A percentile compares a stretch with the other conserved stretches of the same genome.
These are phyloP conservation scores for Rhinoraja longicauda DNA, from an alignment of 2,797 vertebrate genomes.

Conservation along the genomic window DNA sequence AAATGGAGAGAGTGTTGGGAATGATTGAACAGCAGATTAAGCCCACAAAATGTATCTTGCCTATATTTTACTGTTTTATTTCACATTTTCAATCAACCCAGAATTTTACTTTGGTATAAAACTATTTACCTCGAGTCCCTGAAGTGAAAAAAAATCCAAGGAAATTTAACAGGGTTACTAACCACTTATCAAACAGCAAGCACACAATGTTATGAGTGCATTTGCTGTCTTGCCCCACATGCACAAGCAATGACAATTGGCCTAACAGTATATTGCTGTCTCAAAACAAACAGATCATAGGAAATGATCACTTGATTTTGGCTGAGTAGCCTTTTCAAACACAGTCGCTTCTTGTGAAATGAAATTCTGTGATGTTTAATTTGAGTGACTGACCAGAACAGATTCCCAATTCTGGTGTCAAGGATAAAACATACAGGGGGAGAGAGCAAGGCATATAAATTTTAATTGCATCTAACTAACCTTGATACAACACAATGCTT, in stretches of 20 bases:
- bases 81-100: not conserved
- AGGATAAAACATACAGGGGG: not conserved
- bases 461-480: not conserved
- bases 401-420: not conserved
- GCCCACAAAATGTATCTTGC: not conserved
- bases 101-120: not conserved
- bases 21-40: not conserved
- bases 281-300: not conserved
- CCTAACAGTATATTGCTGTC: not conserved
- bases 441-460: not conserved
- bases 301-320: not conserved
- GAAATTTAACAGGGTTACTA: not conserved
- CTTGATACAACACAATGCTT: not conserved
- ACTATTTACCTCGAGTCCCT: not conserved
- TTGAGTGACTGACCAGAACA: not conserved
- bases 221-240: not conserved
- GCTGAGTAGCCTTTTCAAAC: constrained; percentile 1
- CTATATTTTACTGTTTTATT: not conserved
- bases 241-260: not conserved
- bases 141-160: not conserved
- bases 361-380: not conserved
- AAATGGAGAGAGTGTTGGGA: not conserved
- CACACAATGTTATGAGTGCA: not conserved
- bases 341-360: not conserved
- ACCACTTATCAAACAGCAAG: not conserved